phyloP scores from a whole-genome alignment of 2,113 vertebrate species.

The Cinclus cinclus region DNA sequence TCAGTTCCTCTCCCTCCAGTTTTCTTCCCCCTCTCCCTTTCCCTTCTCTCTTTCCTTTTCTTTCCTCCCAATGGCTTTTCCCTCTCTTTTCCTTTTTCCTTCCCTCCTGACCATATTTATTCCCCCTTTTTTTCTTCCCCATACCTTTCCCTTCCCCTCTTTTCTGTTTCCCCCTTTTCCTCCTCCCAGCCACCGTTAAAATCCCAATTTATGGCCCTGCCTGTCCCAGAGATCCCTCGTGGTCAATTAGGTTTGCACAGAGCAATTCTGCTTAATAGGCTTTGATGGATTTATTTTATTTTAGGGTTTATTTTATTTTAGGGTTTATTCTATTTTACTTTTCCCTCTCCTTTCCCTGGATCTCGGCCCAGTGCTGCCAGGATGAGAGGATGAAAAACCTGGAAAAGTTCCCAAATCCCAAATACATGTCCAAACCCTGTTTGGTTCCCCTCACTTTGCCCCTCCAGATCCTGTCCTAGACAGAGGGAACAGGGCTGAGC shows the following conservation, averaged over 20 bases:
- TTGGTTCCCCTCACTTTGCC: rapidly evolving
- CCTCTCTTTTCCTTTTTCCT: no score
- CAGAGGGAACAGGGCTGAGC: background rate
- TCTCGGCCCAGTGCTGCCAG: background rate
- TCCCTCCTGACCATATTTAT: no score
- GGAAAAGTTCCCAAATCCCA: background rate
- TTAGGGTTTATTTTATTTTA: background rate
- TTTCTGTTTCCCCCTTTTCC: background rate
- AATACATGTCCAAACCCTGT: background rate
- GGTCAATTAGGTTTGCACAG: constrained; percentile 43
- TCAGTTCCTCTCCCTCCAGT: no score
- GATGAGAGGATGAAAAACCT: rapidly evolving
- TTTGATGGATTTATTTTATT: constrained; percentile 53
- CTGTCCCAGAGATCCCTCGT: background rate
- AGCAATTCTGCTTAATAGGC: constrained; percentile 36
- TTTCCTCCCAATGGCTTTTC: no score
- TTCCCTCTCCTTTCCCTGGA: background rate
- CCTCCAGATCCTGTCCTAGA: rapidly evolving
- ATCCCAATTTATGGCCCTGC: constrained; percentile 22
- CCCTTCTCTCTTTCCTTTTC: background rate
- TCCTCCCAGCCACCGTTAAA: background rate
- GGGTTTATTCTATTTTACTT: constrained; percentile 13
- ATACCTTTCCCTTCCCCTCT: background rate
- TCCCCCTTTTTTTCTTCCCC: background rate
- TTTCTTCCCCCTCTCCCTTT: background rate